Evolutionary conservation across 2,888 invertebrate species (phyloP), one percentile per base, ranked within the genome.

Genomic region (Creontiades dilutus): DNA sequence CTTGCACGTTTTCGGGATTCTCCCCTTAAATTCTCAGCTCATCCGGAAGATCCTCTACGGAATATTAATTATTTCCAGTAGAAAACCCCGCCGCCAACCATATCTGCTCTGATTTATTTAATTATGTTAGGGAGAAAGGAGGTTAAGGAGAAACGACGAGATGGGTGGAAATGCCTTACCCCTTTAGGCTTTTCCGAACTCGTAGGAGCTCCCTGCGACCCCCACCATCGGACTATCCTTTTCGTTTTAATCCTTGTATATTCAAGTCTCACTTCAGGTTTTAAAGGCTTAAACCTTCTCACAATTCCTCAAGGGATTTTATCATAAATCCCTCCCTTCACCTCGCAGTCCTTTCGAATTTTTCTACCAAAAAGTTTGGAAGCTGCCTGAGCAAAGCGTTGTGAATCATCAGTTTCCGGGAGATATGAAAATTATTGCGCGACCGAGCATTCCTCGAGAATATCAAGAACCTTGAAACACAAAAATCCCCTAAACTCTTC

Each of bases 31-130:
- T 82, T 82, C 82, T 82, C 82, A 52, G 82, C 82, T 82, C 82
- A 82, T 82, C 82, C 82, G 82, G 82, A 82, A 82, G 47, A 82
- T 52, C 82, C 48, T 82, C 82, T 27, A 52, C 82, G 47, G 82
- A 82, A 82, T 82, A 52, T 52, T 82, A 82, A 82, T 82, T 82
- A 82, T 48, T 82, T 82, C 52, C 48, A 82, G 82, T 14, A 52
- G 82, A 52, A 52, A 82, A 47, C 48, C n/a, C 80, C 47, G 48
- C 78, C 47, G n/a, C 82, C 23, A 68, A 68, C 68, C 82, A 82
- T 82, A 82, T 82, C 82, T 82, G 12, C 82, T 48, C 82, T 82
- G 82, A 82, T 82, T 82, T 52, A 82, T 82, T 82, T 82, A 82
- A 82, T 82, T 82, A 82, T 82, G 82, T 52, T 82, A 82, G 52